phyloP scores from a whole-genome alignment of 2,113 vertebrate species.

The Taxidea taxus region DNA sequence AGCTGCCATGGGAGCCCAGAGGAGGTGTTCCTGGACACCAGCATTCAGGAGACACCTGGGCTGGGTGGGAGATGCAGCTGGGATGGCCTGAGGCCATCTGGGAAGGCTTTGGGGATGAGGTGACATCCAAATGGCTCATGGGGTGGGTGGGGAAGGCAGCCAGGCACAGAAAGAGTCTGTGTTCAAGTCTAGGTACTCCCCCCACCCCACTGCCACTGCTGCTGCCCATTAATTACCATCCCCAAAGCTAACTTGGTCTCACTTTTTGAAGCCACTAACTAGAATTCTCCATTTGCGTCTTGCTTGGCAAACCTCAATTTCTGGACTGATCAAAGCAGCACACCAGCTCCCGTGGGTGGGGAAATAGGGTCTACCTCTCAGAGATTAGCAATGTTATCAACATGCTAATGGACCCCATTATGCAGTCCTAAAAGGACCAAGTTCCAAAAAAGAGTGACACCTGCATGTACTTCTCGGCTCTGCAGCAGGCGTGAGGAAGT shows the following conservation, averaged over 20 bases:
- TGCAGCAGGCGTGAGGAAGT: accelerated
- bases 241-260: neutral
- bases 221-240: accelerated
- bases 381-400: neutral
- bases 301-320: neutral
- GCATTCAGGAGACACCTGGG: neutral
- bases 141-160: neutral
- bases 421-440: neutral
- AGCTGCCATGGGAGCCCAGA: neutral
- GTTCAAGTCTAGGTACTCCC: neutral
- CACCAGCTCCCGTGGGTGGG: accelerated
- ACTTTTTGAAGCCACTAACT: accelerated
- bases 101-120: neutral
- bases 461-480: accelerated
- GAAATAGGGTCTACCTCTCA: neutral
- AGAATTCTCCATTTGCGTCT: neutral
- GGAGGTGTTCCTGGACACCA: no score
- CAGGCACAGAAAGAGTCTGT: no score
- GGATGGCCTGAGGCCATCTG: neutral
- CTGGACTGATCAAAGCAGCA: neutral
- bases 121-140: neutral
- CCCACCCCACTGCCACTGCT: accelerated
- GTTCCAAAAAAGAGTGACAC: accelerated
- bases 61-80: no score
- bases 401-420: neutral